Percentiles rank a stretch among this genome's conserved stretches.
Evolutionary conservation across 2,888 invertebrate genomes (phyloP).

Genomic region (Rapana venosa): DNA sequence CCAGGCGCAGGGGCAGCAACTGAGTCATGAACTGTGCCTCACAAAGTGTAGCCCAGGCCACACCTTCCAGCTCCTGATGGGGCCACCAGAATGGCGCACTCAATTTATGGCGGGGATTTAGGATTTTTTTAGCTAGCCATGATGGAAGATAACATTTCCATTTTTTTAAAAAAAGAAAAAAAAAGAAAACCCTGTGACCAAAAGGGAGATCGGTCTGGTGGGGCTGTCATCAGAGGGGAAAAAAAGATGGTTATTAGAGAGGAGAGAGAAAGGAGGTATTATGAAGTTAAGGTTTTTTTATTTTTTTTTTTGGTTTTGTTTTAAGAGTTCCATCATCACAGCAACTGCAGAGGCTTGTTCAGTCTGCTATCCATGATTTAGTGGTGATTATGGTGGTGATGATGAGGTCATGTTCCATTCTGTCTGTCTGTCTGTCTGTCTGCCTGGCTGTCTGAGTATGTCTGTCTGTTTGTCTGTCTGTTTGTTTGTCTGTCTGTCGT

Average conservation of each 20-base stretch:
- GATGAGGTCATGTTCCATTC: background rate
- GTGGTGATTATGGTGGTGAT: too few relatives aligned
- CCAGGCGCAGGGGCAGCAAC: background rate
- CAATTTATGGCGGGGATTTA: constrained; percentile 41
- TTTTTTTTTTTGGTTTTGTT: background rate
- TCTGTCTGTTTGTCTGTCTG: background rate
- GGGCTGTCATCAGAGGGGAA: background rate
- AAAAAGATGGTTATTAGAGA: background rate
- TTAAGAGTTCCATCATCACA: background rate
- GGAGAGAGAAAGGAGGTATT: background rate
- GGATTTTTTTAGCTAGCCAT: constrained; percentile 19
- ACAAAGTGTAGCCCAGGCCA: background rate
- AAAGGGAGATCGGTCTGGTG: constrained; percentile 21
- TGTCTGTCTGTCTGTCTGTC: background rate
- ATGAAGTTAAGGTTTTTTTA: background rate
- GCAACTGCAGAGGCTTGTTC: background rate
- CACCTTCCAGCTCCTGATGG: constrained; percentile 17
- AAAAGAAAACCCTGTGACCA: background rate
- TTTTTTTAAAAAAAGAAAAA: background rate
- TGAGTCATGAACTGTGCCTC: constrained; percentile 42
- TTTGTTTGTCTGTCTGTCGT: background rate
- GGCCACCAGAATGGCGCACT: constrained; percentile 30
- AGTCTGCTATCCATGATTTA: background rate
- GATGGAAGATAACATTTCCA: constrained; percentile 43
- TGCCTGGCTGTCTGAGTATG: background rate